Conservation (phyloP, 2,113 vertebrate species). For the Hassar affinis region DNA sequence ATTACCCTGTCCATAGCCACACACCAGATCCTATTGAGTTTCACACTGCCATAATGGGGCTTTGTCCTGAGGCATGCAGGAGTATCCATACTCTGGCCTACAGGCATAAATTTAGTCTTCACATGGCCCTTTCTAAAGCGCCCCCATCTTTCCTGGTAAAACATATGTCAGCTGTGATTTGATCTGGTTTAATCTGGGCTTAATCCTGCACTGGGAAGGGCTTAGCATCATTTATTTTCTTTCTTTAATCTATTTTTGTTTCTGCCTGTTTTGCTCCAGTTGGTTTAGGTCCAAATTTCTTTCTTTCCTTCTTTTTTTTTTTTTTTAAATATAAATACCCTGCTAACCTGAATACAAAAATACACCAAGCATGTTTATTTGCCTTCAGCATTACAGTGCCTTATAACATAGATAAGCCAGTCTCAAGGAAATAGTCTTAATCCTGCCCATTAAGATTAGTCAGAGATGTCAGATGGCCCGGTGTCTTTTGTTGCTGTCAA, state of each 20-base stretch:
- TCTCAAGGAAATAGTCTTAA: conserved; percentile 69
- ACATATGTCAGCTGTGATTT: conserved; percentile 9
- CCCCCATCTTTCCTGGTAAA: background rate
- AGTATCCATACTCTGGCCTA: background rate
- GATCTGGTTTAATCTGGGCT: conserved; percentile 32
- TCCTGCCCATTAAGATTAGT: conserved; percentile 72
- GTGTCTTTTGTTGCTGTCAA: conserved; percentile 69
- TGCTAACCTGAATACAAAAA: conserved; percentile 10
- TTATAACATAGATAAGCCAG: conserved; percentile 54
- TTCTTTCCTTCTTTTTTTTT: background rate
- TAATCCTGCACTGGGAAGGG: conserved; percentile 26
- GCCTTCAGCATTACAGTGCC: conserved; percentile 38
- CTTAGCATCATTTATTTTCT: conserved; percentile 11
- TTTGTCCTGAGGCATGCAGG: conserved; percentile 22
- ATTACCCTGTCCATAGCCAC: conserved; percentile 17
- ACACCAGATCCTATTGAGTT: conserved; percentile 15
- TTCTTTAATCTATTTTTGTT: conserved; percentile 33
- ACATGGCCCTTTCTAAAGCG: background rate
- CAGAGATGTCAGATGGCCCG: conserved; percentile 71
- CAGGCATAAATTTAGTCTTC: conserved; percentile 8
- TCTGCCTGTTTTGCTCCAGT: conserved; percentile 14
- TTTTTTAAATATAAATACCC: conserved; percentile 16
- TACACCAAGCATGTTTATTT: conserved; percentile 11
- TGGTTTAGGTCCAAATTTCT: background rate
- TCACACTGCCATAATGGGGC: conserved; percentile 6